These are phyloP conservation scores for Lytechinus pictus DNA, from an alignment of 35 echinoderm and acorn worm genomes.

Conservation along the genomic window DNA sequence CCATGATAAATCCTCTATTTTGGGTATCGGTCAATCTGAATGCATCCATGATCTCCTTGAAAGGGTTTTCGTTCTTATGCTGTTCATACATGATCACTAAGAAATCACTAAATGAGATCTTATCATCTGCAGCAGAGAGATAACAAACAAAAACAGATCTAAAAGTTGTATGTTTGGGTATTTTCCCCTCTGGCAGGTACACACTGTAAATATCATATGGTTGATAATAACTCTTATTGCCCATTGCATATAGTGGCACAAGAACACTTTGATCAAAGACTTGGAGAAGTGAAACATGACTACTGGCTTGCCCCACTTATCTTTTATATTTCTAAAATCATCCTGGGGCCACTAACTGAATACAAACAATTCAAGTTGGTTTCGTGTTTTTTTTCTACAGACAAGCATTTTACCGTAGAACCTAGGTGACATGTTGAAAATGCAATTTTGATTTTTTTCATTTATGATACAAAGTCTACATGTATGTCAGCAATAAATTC, in stretches of 20 bases:
- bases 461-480: too few species aligned
- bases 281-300: too few species aligned
- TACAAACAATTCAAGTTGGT: too few species aligned
- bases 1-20: constrained; percentile 75
- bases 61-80: constrained; percentile 59
- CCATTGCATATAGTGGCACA: neutral
- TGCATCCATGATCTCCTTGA: constrained; percentile 91
- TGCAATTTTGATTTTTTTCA: too few species aligned
- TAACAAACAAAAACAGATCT: neutral
- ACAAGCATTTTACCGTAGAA: too few species aligned
- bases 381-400: too few species aligned
- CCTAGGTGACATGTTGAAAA: too few species aligned
- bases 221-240: neutral
- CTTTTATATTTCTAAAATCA: too few species aligned
- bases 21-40: constrained; percentile 78
- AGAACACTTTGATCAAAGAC: too few species aligned
- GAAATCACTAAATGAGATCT: constrained; percentile 92
- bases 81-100: constrained; percentile 80
- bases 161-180: neutral
- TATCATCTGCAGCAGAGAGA: constrained; percentile 57
- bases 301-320: too few species aligned
- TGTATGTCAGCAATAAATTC: too few species aligned
- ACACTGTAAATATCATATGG: neutral
- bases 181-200: neutral
- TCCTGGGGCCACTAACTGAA: too few species aligned